phyloP scores from a whole-genome alignment of 1,140 invertebrate genomes.

The Bathynomus jamesi region DNA sequence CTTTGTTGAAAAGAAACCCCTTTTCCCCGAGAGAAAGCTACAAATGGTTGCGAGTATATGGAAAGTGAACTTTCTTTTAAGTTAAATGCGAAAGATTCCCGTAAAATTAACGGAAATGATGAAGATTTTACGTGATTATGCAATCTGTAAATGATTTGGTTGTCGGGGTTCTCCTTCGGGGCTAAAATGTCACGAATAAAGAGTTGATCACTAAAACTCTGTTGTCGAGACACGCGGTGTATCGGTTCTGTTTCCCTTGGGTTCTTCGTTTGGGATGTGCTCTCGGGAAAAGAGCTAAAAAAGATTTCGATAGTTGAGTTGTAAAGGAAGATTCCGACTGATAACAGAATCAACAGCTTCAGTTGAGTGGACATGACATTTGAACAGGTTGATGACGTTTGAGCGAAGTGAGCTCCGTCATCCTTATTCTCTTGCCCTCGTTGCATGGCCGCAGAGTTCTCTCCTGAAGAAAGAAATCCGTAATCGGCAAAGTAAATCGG shows the following conservation, averaged over 20 bases:
- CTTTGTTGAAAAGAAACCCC: no score
- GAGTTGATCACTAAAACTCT: neutral
- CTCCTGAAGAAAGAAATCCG: neutral
- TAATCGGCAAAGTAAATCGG: neutral
- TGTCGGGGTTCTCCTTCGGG: no score
- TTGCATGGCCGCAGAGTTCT: neutral
- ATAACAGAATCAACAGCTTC: neutral
- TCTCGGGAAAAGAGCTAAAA: neutral
- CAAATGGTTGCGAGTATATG: no score
- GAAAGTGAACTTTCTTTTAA: no score
- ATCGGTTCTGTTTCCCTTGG: neutral
- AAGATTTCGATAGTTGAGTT: neutral
- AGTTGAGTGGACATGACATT: neutral
- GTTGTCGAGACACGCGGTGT: neutral
- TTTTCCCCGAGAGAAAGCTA: no score
- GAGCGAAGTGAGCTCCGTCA: neutral
- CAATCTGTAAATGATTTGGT: no score
- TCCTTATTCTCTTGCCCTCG: neutral
- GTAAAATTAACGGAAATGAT: no score
- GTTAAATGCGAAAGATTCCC: no score
- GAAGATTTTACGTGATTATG: no score
- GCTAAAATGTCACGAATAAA: no score
- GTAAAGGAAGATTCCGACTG: neutral
- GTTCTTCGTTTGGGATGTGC: neutral
- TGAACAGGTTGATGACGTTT: neutral